A percentile compares a stretch with the other conserved stretches of the same genome.
phyloP scores from a whole-genome alignment of 1,140 invertebrate genomes.

The Scaptomyza montana region DNA sequence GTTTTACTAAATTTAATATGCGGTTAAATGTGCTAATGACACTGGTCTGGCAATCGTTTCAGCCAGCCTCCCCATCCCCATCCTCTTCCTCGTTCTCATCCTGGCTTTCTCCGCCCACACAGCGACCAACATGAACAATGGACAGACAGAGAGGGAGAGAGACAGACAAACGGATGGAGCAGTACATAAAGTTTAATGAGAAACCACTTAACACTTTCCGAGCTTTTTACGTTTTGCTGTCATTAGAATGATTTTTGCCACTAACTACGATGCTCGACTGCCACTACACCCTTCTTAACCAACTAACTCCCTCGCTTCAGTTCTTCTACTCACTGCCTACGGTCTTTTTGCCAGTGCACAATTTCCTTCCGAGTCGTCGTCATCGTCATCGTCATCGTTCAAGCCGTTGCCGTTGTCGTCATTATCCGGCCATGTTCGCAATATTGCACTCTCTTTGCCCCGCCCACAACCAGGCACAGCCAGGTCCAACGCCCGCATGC shows the following conservation, averaged over 20 bases:
- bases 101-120: slow-evolving; percentile 46
- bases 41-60: slow-evolving; percentile 74
- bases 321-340: slow-evolving; percentile 36
- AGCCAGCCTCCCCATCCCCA: slow-evolving; percentile 22
- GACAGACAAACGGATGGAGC: slow-evolving; percentile 28
- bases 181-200: slow-evolving; percentile 84
- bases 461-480: slow-evolving; percentile 43
- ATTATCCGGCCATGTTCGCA: slow-evolving; percentile 78
- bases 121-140: slow-evolving; percentile 15
- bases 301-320: slow-evolving; percentile 1
- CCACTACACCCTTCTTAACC: not conserved
- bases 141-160: slow-evolving; percentile 21
- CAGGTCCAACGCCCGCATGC: slow-evolving; percentile 52
- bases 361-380: slow-evolving; percentile 62
- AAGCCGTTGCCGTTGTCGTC: slow-evolving; percentile 65
- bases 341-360: slow-evolving; percentile 58
- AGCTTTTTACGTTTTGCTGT: slow-evolving; percentile 81
- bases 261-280: slow-evolving; percentile 67
- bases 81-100: slow-evolving; percentile 19
- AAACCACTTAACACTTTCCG: slow-evolving; percentile 83
- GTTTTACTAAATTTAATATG: slow-evolving; percentile 81
- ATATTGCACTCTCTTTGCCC: slow-evolving; percentile 74
- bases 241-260: slow-evolving; percentile 83
- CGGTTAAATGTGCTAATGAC: slow-evolving; percentile 82
- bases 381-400: slow-evolving; percentile 12